Evolutionary conservation across 37 sponge, comb jelly and placozoan species (phyloP).

Genomic region (Spongia lamella): DNA sequence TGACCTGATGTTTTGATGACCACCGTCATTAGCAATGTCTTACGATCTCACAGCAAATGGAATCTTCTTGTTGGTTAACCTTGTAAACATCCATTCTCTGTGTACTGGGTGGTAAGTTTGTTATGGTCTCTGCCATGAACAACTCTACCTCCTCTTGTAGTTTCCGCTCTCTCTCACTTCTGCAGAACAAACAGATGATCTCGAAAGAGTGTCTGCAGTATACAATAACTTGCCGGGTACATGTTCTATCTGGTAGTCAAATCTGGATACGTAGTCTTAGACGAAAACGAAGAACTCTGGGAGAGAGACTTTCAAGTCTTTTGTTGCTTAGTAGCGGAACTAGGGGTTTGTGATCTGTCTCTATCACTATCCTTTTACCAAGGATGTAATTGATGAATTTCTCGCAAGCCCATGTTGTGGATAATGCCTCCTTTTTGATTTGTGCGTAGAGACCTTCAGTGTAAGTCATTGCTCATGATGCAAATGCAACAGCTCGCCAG

Average conservation of each 20-base stretch:
- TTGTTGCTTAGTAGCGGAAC: constrained; percentile 25
- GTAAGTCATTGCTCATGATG: constrained; percentile 8
- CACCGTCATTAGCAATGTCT: no score
- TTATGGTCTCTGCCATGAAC: background rate
- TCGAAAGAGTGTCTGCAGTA: constrained; percentile 22
- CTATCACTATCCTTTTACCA: no score
- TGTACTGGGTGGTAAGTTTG: constrained; percentile 1
- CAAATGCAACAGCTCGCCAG: no score
- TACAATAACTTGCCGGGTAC: constrained; percentile 20
- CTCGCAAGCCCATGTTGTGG: no score
- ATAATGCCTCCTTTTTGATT: no score
- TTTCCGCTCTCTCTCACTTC: no score
- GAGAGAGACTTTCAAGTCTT: no score
- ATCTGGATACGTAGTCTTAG: background rate
- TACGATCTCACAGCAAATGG: background rate
- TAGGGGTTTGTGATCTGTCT: constrained; percentile 34
- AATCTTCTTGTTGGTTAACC: constrained; percentile 10
- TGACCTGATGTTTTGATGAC: no score
- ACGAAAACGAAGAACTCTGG: constrained; percentile 26
- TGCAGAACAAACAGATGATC: constrained; percentile 8
- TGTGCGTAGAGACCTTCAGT: no score
- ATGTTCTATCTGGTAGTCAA: no score
- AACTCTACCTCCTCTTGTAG: constrained; percentile 32
- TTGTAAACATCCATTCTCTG: background rate
- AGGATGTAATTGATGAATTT: no score